Evolutionary conservation across 2,888 invertebrate species (phyloP).

Genomic region (Noctua janthina): DNA sequence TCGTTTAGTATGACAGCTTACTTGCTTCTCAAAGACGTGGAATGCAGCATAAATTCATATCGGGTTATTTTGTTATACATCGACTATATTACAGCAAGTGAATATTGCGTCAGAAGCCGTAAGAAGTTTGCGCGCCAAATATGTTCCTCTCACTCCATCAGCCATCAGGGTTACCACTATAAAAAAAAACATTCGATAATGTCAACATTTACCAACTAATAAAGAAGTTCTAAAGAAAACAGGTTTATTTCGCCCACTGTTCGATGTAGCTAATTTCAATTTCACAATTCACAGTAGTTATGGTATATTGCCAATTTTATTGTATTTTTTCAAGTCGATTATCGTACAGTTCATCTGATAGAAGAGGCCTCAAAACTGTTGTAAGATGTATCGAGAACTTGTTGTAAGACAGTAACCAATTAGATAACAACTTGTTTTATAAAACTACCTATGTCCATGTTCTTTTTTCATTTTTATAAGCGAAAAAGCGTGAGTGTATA

Average conservation of each 20-base stretch:
- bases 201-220: constrained; percentile 44
- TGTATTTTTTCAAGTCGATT: constrained; percentile 42
- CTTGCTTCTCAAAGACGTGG: constrained; percentile 74
- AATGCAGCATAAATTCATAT: constrained; percentile 78
- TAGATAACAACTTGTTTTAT: background rate
- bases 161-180: constrained; percentile 75
- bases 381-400: background rate
- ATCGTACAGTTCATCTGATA: constrained; percentile 16
- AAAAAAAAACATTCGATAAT: constrained; percentile 37
- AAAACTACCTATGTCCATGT: background rate
- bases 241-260: constrained; percentile 53
- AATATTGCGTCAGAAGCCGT: constrained; percentile 81
- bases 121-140: constrained; percentile 69
- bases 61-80: constrained; percentile 80
- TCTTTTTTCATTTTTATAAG: background rate
- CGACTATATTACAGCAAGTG: constrained; percentile 73
- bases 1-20: constrained; percentile 73
- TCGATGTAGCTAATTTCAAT: constrained; percentile 53
- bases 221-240: constrained; percentile 52
- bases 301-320: constrained; percentile 41
- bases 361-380: constrained; percentile 3
- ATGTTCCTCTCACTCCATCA: constrained; percentile 81
- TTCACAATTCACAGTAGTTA: constrained; percentile 42
- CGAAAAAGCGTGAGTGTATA: constrained; percentile 1
- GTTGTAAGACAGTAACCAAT: background rate